These are phyloP conservation scores for Myopa tessellatipennis DNA, from an alignment of 2,888 invertebrate species.

Conservation along the genomic window DNA sequence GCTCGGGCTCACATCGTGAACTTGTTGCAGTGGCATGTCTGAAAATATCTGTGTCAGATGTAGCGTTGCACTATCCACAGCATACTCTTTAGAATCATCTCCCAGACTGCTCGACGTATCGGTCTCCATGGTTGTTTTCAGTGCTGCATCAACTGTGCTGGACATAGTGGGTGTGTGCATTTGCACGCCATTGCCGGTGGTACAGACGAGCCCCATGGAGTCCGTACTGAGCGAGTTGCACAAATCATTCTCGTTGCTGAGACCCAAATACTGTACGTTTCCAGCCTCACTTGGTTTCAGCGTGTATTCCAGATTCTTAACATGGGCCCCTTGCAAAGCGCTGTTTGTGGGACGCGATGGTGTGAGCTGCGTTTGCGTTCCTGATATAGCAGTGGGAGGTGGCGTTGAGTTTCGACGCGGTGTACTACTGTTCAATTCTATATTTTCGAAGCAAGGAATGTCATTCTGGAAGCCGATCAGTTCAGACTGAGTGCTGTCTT, in stretches of 20 bases:
- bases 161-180: constrained; percentile 34
- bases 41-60: constrained; percentile 55
- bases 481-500: constrained; percentile 56
- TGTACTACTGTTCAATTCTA: constrained; percentile 50
- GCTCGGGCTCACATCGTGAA: constrained; percentile 8
- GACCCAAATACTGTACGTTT: constrained; percentile 36
- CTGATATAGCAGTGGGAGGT: not conserved
- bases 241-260: constrained; percentile 29
- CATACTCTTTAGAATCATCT: constrained; percentile 26
- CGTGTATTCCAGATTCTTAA: constrained; percentile 7
- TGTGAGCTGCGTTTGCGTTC: not conserved
- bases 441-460: constrained; percentile 63
- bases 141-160: not conserved
- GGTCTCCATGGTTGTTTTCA: not conserved
- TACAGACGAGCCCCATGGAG: constrained; percentile 28
- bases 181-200: constrained; percentile 30
- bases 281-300: not conserved
- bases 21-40: constrained; percentile 47
- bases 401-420: constrained; percentile 21
- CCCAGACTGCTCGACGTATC: not conserved
- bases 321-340: constrained; percentile 16
- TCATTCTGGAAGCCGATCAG: constrained; percentile 63
- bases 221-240: constrained; percentile 29
- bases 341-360: constrained; percentile 14
- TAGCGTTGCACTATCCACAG: constrained; percentile 43